phyloP scores from a whole-genome alignment of 2,888 invertebrate genomes.

The Cheilosia urbana region DNA sequence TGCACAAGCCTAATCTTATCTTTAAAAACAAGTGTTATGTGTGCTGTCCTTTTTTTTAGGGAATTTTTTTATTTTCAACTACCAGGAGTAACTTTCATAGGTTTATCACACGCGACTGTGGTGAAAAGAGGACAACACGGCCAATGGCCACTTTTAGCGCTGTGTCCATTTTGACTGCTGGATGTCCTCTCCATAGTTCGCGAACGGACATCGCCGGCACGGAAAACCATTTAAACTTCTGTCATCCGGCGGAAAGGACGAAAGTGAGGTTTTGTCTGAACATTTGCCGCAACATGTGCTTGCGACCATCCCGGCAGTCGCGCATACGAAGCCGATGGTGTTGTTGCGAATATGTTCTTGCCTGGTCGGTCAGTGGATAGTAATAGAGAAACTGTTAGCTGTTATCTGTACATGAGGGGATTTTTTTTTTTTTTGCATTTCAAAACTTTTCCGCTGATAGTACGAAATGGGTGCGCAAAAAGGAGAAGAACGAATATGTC shows the following conservation, averaged over 20 bases:
- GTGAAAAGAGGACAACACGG: conserved; percentile 57
- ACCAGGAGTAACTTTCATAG: conserved; percentile 25
- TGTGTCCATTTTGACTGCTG: conserved; percentile 45
- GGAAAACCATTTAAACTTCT: conserved; percentile 75
- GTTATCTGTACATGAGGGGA: conserved; percentile 49
- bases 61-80: conserved; percentile 9
- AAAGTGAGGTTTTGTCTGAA: conserved; percentile 71
- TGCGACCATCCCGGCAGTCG: conserved; percentile 1
- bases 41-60: neutral
- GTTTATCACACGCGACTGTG: conserved; percentile 61
- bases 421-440: conserved; percentile 27
- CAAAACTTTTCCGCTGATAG: conserved; percentile 62
- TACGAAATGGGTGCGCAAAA: conserved; percentile 40
- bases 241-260: conserved; percentile 66
- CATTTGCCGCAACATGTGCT: conserved; percentile 74
- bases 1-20: neutral
- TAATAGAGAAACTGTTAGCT: conserved; percentile 59
- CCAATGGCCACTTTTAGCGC: conserved; percentile 53
- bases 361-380: conserved; percentile 20
- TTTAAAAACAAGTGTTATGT: conserved; percentile 16
- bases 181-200: conserved; percentile 25
- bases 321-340: conserved; percentile 32
- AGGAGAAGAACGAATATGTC: conserved; percentile 47
- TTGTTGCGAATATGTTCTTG: conserved; percentile 23
- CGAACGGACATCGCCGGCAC: conserved; percentile 55